Base-by-base conservation (phyloP, 2,888 invertebrate genomes). In the Julus scanicus region DNA sequence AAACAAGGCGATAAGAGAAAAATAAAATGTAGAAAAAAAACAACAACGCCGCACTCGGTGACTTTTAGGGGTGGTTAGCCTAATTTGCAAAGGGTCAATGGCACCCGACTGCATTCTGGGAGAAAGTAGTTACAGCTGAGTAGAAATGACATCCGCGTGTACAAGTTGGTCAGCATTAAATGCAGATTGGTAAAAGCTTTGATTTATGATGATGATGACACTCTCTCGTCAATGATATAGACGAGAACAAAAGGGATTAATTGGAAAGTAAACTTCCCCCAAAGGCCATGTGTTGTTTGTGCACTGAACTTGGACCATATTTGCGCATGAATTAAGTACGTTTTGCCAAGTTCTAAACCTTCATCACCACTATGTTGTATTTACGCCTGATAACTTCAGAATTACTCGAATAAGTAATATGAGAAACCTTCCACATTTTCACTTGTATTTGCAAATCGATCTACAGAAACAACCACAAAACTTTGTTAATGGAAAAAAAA, bases 1-100 rank as follows among this genome's bases (percentile, higher is more conserved):
- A 80, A 80, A 80, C 80, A 80, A 80, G 13, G 37, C 80, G 80
- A 80, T 80, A 17, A 17, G 15, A 53, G 15, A 80, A 80, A 80
- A 8, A 37, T 39, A 80, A 53, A 80, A 13, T 29, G 29, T 29
- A 29, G 29, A 29, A 29, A 29, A 29, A 29, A 29, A 29, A 71
- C 29, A 39, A 80, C 44, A 80, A 13, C 37, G 71, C 80, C 37
- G 80, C 80, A 80, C 80, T 80, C 80, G 80, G 80, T 80, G 80
- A 80, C 80, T 80, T 29, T 44, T 80, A 80, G 80, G 80, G 80
- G 80, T 80, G 80, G 80, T 39, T 80, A 80, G 80, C 80, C 80
- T 80, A 80, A 80, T 80, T 80, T 80, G 37, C 80, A 80, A 80
- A 37, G 80, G 80, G 80, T 80, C 80, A 80, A 80, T 80, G 80